Percentiles rank a stretch among this genome's conserved stretches.
Evolutionary conservation across 2,113 vertebrate genomes (phyloP).

Genomic region (Cyanoramphus novaezelandiae): DNA sequence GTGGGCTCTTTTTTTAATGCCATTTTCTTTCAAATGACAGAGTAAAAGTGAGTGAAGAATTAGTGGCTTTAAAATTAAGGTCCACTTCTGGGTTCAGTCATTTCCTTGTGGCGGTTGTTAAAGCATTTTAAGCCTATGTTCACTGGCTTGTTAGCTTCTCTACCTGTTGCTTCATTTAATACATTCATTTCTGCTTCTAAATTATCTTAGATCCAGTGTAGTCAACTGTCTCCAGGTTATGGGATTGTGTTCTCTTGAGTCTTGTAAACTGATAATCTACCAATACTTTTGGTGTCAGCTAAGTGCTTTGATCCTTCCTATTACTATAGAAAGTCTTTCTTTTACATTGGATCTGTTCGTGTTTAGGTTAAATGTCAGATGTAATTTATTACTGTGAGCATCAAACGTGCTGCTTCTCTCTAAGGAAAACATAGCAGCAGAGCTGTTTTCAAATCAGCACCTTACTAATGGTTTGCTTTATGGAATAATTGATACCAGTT

Average conservation of each 20-base stretch:
- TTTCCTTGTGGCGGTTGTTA: neutral
- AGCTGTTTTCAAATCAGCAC: neutral
- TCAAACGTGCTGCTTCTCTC: neutral
- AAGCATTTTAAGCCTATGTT: neutral
- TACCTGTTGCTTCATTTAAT: neutral
- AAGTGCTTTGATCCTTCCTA: neutral
- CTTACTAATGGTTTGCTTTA: neutral
- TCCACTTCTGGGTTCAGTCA: neutral
- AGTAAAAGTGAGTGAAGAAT: neutral
- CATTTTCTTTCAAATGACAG: neutral
- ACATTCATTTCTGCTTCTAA: neutral
- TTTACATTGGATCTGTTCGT: neutral
- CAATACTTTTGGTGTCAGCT: neutral
- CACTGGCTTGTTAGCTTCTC: neutral
- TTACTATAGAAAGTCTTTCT: neutral
- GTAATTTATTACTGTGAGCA: neutral
- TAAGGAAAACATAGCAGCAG: neutral
- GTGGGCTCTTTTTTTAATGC: neutral
- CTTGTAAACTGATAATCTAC: neutral
- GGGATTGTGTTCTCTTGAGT: neutral
- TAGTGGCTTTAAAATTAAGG: neutral
- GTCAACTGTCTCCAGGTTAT: neutral
- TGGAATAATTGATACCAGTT: conserved; percentile 23
- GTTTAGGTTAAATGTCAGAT: neutral
- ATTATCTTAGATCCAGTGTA: neutral